These are phyloP conservation scores for Chiropotes sagulatus DNA, from an alignment of 2,797 vertebrate species.

Conservation along the genomic window DNA sequence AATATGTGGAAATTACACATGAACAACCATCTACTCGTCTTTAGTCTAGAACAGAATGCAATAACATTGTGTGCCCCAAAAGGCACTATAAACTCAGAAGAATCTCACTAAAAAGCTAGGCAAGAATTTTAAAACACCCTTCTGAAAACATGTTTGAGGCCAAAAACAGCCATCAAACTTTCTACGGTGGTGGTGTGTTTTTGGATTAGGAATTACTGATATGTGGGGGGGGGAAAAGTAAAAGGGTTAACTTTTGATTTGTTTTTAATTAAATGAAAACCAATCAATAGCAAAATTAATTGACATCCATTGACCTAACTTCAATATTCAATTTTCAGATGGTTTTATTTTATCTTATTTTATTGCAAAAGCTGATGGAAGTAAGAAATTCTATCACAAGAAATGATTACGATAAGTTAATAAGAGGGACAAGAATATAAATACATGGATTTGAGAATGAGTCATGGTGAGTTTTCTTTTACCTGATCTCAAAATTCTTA, in stretches of 20 bases:
- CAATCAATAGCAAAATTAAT: slow-evolving; percentile 27
- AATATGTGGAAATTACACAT: slow-evolving; percentile 35
- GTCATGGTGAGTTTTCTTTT: background rate
- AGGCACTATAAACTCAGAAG: background rate
- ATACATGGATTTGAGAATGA: slow-evolving; percentile 37
- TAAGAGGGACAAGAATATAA: slow-evolving; percentile 50
- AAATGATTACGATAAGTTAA: slow-evolving; percentile 27
- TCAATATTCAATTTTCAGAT: slow-evolving; percentile 28
- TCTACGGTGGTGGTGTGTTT: background rate
- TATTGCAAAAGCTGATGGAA: slow-evolving; percentile 39
- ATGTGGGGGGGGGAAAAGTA: background rate
- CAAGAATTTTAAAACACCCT: slow-evolving; percentile 23
- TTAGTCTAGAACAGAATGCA: background rate
- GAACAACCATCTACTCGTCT: background rate
- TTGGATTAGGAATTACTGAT: background rate
- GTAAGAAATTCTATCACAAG: slow-evolving; percentile 31
- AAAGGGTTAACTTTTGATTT: background rate
- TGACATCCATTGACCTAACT: background rate
- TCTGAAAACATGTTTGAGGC: slow-evolving; percentile 34
- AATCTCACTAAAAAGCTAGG: background rate
- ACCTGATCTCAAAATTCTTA: slow-evolving; percentile 32
- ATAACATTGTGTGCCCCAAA: background rate
- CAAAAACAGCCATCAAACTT: background rate
- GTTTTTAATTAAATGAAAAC: slow-evolving; percentile 10
- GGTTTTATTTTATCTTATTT: slow-evolving; percentile 33